These are phyloP conservation scores for Brachyopa scutellaris DNA, from an alignment of 2,888 invertebrate genomes.

Conservation along the genomic window DNA sequence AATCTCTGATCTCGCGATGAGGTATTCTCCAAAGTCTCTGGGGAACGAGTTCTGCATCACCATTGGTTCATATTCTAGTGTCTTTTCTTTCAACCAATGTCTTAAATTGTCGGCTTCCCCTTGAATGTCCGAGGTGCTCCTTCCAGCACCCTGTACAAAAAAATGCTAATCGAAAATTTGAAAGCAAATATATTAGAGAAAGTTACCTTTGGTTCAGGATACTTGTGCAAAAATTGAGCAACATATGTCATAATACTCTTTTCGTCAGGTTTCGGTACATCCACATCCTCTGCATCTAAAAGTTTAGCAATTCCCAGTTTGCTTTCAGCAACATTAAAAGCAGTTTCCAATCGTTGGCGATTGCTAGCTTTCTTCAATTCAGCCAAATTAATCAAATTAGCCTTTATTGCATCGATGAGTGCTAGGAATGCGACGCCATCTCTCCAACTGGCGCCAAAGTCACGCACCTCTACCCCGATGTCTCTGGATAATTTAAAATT, in stretches of 20 bases:
- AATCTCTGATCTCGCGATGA: conserved; percentile 89
- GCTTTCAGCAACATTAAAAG: conserved; percentile 95
- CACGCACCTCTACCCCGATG: conserved; percentile 92
- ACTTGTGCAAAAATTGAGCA: conserved; percentile 97
- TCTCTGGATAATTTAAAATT: conserved; percentile 84
- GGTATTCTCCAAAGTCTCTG: conserved; percentile 91
- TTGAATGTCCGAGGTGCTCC: conserved; percentile 90
- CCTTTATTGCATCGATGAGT: conserved; percentile 96
- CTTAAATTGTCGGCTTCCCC: conserved; percentile 91
- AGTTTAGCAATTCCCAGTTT: conserved; percentile 95
- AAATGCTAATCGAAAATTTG: background rate
- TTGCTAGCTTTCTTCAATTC: conserved; percentile 91
- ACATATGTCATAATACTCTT: conserved; percentile 99
- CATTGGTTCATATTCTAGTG: conserved; percentile 89
- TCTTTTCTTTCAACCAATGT: conserved; percentile 91
- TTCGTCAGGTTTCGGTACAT: conserved; percentile 97
- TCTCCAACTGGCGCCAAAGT: conserved; percentile 97
- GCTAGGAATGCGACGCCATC: conserved; percentile 98
- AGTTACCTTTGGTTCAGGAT: conserved; percentile 90
- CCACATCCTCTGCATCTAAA: conserved; percentile 97
- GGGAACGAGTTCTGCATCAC: conserved; percentile 89
- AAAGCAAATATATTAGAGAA: background rate
- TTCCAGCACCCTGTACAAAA: conserved; percentile 85
- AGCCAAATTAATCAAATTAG: conserved; percentile 94
- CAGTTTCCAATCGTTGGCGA: conserved; percentile 92